A percentile compares a stretch with the other conserved stretches of the same genome.
Conservation (phyloP, 2,113 vertebrate species). For the Thunnus maccoyii region DNA sequence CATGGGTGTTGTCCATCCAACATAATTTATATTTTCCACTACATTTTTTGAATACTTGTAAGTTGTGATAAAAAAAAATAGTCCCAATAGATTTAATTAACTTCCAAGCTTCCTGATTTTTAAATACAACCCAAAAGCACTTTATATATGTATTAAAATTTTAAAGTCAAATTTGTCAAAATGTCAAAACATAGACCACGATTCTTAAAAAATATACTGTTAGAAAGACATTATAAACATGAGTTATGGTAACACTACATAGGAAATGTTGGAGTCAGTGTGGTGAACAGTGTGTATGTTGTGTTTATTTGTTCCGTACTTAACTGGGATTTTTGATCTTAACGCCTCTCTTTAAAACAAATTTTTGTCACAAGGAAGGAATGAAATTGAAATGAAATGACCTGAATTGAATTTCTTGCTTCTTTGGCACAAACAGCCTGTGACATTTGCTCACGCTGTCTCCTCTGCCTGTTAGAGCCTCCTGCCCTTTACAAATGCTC, state of each 20-base stretch:
- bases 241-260: too few relatives aligned
- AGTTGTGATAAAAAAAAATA: background rate
- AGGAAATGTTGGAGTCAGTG: too few relatives aligned
- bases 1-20: background rate
- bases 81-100: background rate
- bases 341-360: background rate
- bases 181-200: too few relatives aligned
- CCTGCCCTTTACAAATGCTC: slow-evolving; percentile 5
- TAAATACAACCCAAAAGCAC: background rate
- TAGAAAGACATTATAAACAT: background rate
- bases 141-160: too few relatives aligned
- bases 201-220: too few relatives aligned
- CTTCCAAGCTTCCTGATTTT: background rate
- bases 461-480: slow-evolving; percentile 7
- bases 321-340: too few relatives aligned
- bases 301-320: too few relatives aligned
- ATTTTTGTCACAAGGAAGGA: background rate
- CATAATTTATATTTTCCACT: background rate
- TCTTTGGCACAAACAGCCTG: slow-evolving; percentile 9
- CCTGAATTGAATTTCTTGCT: slow-evolving; percentile 7
- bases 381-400: background rate
- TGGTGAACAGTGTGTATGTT: too few relatives aligned
- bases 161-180: too few relatives aligned
- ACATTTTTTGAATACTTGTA: background rate
- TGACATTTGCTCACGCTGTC: slow-evolving; percentile 29